Conservation (phyloP, 2,113 vertebrate species). For the Pelmatolapia mariae region DNA sequence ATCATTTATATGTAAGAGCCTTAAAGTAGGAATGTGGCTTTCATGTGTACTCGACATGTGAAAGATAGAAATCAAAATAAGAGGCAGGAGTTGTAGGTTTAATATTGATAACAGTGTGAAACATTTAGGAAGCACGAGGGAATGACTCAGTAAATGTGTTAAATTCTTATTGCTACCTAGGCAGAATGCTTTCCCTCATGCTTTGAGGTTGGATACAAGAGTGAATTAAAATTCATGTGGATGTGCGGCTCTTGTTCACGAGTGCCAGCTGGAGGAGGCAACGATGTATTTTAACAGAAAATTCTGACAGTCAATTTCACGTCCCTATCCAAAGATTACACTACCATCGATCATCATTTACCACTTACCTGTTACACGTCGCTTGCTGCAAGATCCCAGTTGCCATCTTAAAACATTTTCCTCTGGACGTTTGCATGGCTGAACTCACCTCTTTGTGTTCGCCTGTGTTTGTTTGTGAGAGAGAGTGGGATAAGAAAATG, state of each 20-base stretch:
- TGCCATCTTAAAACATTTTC: conserved; percentile 17
- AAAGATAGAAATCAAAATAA: neutral
- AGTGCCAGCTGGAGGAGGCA: conserved; percentile 16
- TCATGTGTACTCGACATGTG: neutral
- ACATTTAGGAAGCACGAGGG: neutral
- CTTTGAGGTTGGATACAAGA: neutral
- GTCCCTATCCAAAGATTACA: conserved; percentile 8
- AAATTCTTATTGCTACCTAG: neutral
- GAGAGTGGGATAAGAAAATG: neutral
- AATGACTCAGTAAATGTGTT: neutral
- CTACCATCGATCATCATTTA: conserved; percentile 54
- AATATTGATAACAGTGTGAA: neutral
- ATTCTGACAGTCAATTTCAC: conserved; percentile 28
- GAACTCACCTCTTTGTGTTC: neutral
- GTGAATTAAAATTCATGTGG: neutral
- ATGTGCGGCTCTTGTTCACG: neutral
- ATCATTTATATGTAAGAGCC: conserved; percentile 11
- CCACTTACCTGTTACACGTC: conserved; percentile 15
- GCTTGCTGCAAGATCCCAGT: conserved; percentile 2
- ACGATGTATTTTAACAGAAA: conserved; percentile 11
- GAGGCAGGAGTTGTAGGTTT: neutral
- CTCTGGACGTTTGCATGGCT: conserved; percentile 34
- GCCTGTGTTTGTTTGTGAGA: neutral
- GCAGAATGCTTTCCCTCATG: neutral
- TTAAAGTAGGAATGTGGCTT: neutral